Percentiles rank a stretch among this genome's conserved stretches.
Conservation (phyloP, 1,140 invertebrate species). For the Lepidurus apus region DNA sequence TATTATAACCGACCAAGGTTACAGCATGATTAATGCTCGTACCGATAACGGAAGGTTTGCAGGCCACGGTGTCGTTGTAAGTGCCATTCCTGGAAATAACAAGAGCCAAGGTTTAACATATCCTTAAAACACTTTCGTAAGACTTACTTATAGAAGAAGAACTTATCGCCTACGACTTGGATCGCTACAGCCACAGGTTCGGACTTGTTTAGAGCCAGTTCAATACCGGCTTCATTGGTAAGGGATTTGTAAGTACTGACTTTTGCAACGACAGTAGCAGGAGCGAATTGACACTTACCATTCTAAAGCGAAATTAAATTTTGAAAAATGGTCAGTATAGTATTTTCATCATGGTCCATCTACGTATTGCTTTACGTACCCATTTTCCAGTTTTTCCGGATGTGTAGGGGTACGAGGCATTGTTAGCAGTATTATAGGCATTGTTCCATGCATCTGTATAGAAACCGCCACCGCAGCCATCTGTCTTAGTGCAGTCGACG, state of each 20-base stretch:
- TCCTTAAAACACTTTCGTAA: background rate
- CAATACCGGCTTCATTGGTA: background rate
- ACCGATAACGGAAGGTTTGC: conserved; percentile 34
- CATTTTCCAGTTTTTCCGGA: background rate
- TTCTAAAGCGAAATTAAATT: background rate
- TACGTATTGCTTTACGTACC: background rate
- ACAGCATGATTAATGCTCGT: conserved; percentile 16
- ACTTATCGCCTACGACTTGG: background rate
- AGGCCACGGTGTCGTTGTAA: conserved; percentile 35
- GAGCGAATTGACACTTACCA: background rate
- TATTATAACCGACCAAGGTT: conserved; percentile 22
- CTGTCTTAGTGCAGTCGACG: conserved; percentile 23
- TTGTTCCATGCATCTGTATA: conserved; percentile 22
- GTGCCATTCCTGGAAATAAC: background rate
- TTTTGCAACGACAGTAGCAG: background rate
- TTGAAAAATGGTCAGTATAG: background rate
- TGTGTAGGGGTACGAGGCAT: background rate
- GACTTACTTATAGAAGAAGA: background rate
- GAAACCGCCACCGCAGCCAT: conserved; percentile 28
- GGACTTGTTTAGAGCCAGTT: background rate
- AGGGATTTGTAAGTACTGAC: background rate
- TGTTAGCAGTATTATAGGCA: background rate
- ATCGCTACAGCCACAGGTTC: background rate
- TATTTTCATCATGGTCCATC: background rate
- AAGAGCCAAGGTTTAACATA: background rate